Percentiles rank a stretch among this genome's conserved stretches.
phyloP scores from a whole-genome alignment of 2,888 invertebrate genomes.

The Brenthis hecate region DNA sequence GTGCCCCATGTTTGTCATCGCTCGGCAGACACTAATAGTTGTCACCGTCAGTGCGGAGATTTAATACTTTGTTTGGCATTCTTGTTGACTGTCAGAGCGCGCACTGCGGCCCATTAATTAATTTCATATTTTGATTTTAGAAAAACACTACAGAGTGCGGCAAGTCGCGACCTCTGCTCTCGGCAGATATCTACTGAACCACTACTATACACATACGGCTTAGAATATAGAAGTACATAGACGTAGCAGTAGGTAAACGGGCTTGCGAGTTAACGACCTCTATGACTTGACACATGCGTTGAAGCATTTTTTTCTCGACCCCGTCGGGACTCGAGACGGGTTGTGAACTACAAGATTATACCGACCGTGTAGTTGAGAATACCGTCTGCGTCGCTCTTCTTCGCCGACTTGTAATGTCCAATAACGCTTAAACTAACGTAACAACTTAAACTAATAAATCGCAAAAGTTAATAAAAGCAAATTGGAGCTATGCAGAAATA shows the following conservation, averaged over 20 bases:
- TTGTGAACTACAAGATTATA: slow-evolving; percentile 10
- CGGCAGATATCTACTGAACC: too few species aligned
- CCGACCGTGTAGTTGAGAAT: slow-evolving; percentile 8
- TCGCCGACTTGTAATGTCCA: not conserved
- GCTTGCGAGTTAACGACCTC: slow-evolving; percentile 32
- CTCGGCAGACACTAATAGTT: slow-evolving; percentile 6
- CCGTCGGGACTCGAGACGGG: slow-evolving; percentile 13
- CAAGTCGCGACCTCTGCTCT: too few species aligned
- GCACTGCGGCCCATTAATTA: slow-evolving; percentile 10
- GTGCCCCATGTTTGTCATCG: slow-evolving; percentile 14
- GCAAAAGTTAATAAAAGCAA: slow-evolving; percentile 14
- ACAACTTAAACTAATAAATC: slow-evolving; percentile 17
- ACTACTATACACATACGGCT: too few species aligned
- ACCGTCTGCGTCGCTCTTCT: slow-evolving; percentile 17
- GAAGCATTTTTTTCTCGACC: slow-evolving; percentile 29
- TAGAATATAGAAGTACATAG: too few species aligned
- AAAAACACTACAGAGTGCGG: not conserved
- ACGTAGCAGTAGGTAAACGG: too few species aligned
- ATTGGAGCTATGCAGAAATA: not conserved
- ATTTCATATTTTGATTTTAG: slow-evolving; percentile 19
- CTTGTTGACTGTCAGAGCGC: slow-evolving; percentile 16
- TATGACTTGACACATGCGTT: slow-evolving; percentile 26
- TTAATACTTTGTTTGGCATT: slow-evolving; percentile 23
- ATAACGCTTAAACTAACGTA: slow-evolving; percentile 10
- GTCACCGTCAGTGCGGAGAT: slow-evolving; percentile 16